Evolutionary conservation across 2,797 vertebrate genomes (phyloP).

Genomic region (Mus minutoides): DNA sequence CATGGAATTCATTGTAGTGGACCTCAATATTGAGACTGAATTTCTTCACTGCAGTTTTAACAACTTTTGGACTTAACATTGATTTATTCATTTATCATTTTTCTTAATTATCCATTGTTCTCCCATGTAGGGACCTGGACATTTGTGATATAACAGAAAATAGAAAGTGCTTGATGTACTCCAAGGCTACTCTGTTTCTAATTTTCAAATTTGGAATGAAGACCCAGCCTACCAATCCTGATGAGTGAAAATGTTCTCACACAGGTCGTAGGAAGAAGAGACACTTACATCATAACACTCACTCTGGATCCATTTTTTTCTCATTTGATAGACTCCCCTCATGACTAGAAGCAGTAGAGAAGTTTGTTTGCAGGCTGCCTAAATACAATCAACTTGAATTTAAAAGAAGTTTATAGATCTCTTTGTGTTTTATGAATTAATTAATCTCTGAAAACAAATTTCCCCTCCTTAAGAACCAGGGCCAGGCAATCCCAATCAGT

Average conservation of each 20-base stretch:
- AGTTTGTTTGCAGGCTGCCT: background rate
- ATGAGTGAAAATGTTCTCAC: background rate
- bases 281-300: background rate
- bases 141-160: background rate
- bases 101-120: no score
- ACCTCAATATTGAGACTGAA: no score
- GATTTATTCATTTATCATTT: no score
- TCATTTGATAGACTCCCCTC: background rate
- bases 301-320: background rate
- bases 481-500: no score
- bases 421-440: no score
- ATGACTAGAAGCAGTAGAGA: background rate
- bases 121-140: no score
- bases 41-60: no score
- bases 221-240: background rate
- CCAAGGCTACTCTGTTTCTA: background rate
- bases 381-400: background rate
- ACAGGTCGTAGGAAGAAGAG: background rate
- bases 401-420: no score
- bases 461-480: no score
- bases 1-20: no score
- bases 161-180: background rate
- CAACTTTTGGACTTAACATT: no score
- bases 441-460: no score
- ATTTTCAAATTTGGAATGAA: background rate